These are phyloP conservation scores for Gymnoscopelus microlampas DNA, from an alignment of 2,797 vertebrate genomes.

Conservation along the genomic window DNA sequence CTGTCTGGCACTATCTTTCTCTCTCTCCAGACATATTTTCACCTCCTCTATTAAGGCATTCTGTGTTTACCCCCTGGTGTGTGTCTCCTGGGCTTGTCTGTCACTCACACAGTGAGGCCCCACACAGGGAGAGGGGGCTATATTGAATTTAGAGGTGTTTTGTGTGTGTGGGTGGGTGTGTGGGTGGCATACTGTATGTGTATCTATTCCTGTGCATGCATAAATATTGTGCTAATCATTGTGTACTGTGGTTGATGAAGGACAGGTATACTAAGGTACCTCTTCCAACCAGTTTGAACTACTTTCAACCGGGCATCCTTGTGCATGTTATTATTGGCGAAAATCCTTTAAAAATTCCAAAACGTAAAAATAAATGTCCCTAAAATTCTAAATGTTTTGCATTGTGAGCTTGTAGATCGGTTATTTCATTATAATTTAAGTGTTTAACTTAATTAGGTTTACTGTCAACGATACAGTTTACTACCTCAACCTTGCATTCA, in stretches of 20 bases:
- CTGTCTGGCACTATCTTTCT: conserved; percentile 51
- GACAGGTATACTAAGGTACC: too few species aligned
- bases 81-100: conserved; percentile 49
- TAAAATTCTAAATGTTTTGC: too few species aligned
- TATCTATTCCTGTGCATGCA: background rate
- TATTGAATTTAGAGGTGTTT: conserved; percentile 45
- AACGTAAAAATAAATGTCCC: too few species aligned
- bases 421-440: too few species aligned
- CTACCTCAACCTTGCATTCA: too few species aligned
- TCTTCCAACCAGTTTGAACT: too few species aligned
- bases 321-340: too few species aligned
- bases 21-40: conserved; percentile 43
- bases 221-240: conserved; percentile 3
- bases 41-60: conserved; percentile 37
- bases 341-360: too few species aligned
- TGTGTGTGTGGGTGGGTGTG: conserved; percentile 25
- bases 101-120: conserved; percentile 51
- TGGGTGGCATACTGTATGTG: background rate
- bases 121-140: conserved; percentile 34
- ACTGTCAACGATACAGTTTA: too few species aligned
- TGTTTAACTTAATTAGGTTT: too few species aligned
- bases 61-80: conserved; percentile 53
- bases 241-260: background rate
- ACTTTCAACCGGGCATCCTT: too few species aligned
- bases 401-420: too few species aligned